phyloP scores from a whole-genome alignment of 2,888 invertebrate genomes.

The Desoria tigrina region DNA sequence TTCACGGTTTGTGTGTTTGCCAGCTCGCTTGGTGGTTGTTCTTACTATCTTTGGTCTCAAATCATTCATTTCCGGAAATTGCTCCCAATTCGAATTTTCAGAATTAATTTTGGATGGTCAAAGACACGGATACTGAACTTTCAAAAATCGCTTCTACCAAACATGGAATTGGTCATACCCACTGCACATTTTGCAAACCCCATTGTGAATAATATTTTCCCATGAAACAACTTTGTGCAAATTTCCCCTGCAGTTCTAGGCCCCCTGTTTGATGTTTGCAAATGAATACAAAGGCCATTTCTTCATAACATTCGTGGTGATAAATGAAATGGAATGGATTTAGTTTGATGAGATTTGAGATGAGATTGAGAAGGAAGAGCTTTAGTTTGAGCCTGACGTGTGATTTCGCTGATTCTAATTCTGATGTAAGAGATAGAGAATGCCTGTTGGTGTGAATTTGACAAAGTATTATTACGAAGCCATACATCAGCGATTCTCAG shows the following conservation, averaged over 20 bases:
- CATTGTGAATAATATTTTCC: too few species aligned
- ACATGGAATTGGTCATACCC: neutral
- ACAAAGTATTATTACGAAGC: too few species aligned
- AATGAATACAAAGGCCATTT: neutral
- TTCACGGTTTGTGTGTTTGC: too few species aligned
- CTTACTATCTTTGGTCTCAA: too few species aligned
- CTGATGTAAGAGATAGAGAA: neutral
- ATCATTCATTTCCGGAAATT: too few species aligned
- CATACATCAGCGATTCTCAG: too few species aligned
- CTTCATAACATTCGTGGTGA: conserved; percentile 17
- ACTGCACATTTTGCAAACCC: too few species aligned
- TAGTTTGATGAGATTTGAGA: conserved; percentile 4
- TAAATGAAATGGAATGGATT: conserved; percentile 21
- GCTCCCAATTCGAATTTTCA: too few species aligned
- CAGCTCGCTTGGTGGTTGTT: too few species aligned
- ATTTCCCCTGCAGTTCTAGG: conserved; percentile 22
- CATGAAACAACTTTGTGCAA: conserved; percentile 4
- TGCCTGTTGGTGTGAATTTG: conserved; percentile 3
- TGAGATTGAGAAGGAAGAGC: neutral
- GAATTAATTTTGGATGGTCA: too few species aligned
- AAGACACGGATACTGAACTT: too few species aligned
- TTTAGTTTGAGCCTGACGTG: neutral
- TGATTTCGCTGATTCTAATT: conserved; percentile 11
- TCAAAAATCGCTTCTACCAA: neutral
- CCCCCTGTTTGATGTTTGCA: neutral